These are phyloP conservation scores for Megalops atlanticus DNA, from an alignment of 2,113 vertebrate genomes.

Conservation along the genomic window DNA sequence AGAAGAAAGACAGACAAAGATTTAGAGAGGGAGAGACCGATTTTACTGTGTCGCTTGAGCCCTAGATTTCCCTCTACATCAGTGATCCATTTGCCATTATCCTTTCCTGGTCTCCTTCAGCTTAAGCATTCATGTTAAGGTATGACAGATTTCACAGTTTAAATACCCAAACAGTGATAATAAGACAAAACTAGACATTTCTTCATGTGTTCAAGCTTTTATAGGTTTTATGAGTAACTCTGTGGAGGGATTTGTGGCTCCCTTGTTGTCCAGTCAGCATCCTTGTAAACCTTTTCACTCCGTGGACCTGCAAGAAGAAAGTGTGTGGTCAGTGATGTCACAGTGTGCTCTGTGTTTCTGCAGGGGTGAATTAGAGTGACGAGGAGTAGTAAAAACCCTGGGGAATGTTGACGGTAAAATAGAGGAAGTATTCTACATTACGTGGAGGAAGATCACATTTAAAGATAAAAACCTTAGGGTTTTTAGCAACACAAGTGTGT, in stretches of 20 bases:
- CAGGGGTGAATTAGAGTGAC: background rate
- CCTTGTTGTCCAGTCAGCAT: background rate
- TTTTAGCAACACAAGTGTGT: no score
- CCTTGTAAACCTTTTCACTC: no score
- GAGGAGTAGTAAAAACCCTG: background rate
- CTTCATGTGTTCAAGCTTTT: background rate
- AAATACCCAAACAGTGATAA: background rate
- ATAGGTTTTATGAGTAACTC: background rate
- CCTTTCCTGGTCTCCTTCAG: conserved; percentile 16
- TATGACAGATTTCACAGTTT: background rate
- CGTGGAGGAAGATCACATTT: no score
- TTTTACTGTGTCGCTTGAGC: background rate
- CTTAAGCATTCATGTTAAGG: background rate
- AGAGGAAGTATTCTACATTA: no score
- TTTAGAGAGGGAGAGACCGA: background rate
- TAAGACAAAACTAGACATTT: background rate
- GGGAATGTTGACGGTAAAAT: background rate
- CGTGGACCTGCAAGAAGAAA: background rate
- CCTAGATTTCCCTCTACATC: background rate
- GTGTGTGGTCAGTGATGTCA: background rate
- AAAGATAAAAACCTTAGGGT: no score
- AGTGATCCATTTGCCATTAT: conserved; percentile 16
- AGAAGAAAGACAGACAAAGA: background rate
- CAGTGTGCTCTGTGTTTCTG: background rate
- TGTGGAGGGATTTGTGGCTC: background rate